A percentile compares a stretch with the other conserved stretches of the same genome.
Evolutionary conservation across 2,888 invertebrate species (phyloP).

Genomic region (Gymnoscelis rufifasciata): DNA sequence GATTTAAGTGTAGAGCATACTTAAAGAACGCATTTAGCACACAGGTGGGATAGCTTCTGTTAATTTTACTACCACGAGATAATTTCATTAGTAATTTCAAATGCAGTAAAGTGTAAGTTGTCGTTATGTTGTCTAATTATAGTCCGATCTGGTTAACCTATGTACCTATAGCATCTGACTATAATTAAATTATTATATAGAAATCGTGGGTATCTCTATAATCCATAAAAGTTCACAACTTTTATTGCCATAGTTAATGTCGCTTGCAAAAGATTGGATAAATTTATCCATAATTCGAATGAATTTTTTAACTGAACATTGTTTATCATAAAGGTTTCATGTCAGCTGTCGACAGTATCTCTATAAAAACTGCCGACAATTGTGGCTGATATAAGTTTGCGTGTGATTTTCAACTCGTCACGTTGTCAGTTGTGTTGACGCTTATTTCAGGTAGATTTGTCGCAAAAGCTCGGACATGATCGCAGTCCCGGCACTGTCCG

Average conservation of each 20-base stretch:
- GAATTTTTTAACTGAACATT: too few relatives aligned
- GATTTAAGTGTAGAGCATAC: constrained; percentile 11
- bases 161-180: neutral
- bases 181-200: too few relatives aligned
- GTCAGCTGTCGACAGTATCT: too few relatives aligned
- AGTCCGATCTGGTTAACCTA: neutral
- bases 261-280: too few relatives aligned
- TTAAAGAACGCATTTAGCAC: constrained; percentile 13
- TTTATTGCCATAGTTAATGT: too few relatives aligned
- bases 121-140: constrained; percentile 1
- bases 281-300: too few relatives aligned
- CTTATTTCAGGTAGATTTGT: constrained; percentile 5
- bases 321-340: too few relatives aligned
- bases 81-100: neutral
- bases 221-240: too few relatives aligned
- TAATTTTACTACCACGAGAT: constrained; percentile 8
- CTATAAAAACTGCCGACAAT: too few relatives aligned
- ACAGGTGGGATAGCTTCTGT: constrained; percentile 9
- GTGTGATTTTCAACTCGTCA: neutral
- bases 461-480: constrained; percentile 32
- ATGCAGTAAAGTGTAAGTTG: neutral
- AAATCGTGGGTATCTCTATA: too few relatives aligned
- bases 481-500: constrained; percentile 47
- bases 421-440: neutral
- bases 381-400: too few relatives aligned